phyloP scores from a whole-genome alignment of 2,888 invertebrate genomes.

The Oscheius sp. region DNA sequence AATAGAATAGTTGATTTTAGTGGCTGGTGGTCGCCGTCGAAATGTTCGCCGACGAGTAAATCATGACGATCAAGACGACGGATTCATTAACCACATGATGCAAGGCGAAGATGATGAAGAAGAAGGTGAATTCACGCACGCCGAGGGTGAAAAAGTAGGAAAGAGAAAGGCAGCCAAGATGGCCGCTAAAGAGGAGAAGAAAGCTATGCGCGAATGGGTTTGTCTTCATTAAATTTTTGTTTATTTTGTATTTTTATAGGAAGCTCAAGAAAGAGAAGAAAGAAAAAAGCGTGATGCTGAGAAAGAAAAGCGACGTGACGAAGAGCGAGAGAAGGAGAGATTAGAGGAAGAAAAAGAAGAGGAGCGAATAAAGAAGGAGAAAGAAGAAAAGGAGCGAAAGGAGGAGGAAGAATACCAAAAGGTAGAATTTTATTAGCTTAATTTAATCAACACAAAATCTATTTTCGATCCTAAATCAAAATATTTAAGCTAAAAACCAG shows the following conservation, averaged over 20 bases:
- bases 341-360: conserved; percentile 56
- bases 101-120: conserved; percentile 34
- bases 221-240: background rate
- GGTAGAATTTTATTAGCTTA: conserved; percentile 32
- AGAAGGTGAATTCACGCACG: conserved; percentile 24
- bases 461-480: too few species aligned
- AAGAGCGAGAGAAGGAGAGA: conserved; percentile 51
- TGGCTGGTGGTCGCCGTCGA: conserved; percentile 55
- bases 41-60: conserved; percentile 47
- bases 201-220: conserved; percentile 62
- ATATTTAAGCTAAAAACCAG: conserved; percentile 65
- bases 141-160: conserved; percentile 58
- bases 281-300: conserved; percentile 61
- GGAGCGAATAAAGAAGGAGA: conserved; percentile 54
- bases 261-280: conserved; percentile 66
- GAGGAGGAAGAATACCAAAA: conserved; percentile 69
- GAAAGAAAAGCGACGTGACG: conserved; percentile 57
- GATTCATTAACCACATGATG: conserved; percentile 49
- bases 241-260: conserved; percentile 39
- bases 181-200: conserved; percentile 67
- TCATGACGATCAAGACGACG: conserved; percentile 46
- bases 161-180: conserved; percentile 69
- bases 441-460: too few species aligned
- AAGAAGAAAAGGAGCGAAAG: conserved; percentile 63
- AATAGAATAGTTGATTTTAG: conserved; percentile 23